Percentiles rank a stretch among this genome's conserved stretches.
phyloP scores from a whole-genome alignment of 2,888 invertebrate species.

The Abrostola tripartita region DNA sequence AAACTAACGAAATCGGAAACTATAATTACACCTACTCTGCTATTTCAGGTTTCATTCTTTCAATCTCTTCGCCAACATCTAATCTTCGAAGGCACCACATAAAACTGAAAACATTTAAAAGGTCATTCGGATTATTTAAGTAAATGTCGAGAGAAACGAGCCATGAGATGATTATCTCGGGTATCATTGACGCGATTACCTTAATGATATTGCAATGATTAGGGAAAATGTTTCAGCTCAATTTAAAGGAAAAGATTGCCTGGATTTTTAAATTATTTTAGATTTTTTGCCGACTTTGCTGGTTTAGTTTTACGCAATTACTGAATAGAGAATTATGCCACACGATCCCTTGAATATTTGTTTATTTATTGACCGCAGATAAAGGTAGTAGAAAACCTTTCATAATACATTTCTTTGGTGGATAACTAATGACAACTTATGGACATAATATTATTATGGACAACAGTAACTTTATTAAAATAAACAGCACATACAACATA shows the following conservation, averaged over 20 bases:
- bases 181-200: slow-evolving; percentile 53
- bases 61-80: slow-evolving; percentile 9
- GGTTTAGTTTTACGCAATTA: no score
- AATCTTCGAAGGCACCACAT: slow-evolving; percentile 17
- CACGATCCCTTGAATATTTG: no score
- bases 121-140: slow-evolving; percentile 37
- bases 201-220: slow-evolving; percentile 58
- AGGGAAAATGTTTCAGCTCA: slow-evolving; percentile 50
- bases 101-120: slow-evolving; percentile 34
- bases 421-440: no score
- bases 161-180: slow-evolving; percentile 62
- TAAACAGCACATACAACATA: no score
- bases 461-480: no score
- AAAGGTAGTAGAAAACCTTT: no score
- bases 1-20: no score
- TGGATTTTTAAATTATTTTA: slow-evolving; percentile 2
- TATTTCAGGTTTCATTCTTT: not conserved
- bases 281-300: not conserved
- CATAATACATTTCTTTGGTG: no score
- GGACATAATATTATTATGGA: no score
- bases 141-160: slow-evolving; percentile 43
- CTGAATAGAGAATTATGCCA: no score
- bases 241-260: slow-evolving; percentile 52
- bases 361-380: no score
- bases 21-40: not conserved